phyloP scores from a whole-genome alignment of 2,888 invertebrate species.

The Eulithis prunata region DNA sequence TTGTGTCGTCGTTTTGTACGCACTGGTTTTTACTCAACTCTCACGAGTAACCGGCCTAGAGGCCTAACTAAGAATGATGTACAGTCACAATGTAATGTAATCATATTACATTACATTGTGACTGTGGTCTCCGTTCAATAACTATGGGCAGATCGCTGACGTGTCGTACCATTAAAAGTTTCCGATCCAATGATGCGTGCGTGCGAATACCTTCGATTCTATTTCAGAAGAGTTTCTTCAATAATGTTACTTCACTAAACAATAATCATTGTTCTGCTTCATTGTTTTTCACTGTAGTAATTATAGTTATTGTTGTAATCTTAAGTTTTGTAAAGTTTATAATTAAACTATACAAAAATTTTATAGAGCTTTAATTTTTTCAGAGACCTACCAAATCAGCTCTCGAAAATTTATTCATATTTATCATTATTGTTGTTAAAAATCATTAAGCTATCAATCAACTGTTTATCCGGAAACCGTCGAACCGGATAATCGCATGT shows the following conservation, averaged over 20 bases:
- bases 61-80: neutral
- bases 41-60: too few species aligned
- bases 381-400: neutral
- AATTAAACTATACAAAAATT: too few species aligned
- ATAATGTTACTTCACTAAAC: neutral
- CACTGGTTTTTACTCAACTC: too few species aligned
- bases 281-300: too few species aligned
- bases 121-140: conserved; percentile 45
- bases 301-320: too few species aligned
- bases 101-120: conserved; percentile 49
- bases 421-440: conserved; percentile 43
- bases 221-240: conserved; percentile 26
- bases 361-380: too few species aligned
- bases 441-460: conserved; percentile 57
- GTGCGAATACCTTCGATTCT: conserved; percentile 32
- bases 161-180: conserved; percentile 69
- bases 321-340: too few species aligned
- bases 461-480: conserved; percentile 48
- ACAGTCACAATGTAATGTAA: too few species aligned
- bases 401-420: conserved; percentile 1
- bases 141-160: conserved; percentile 55
- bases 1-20: too few species aligned
- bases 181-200: conserved; percentile 62
- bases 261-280: neutral
- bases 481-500: conserved; percentile 46